Evolutionary conservation across 37 sponge, comb jelly and placozoan species (phyloP).

Genomic region (Corticium candelabrum): DNA sequence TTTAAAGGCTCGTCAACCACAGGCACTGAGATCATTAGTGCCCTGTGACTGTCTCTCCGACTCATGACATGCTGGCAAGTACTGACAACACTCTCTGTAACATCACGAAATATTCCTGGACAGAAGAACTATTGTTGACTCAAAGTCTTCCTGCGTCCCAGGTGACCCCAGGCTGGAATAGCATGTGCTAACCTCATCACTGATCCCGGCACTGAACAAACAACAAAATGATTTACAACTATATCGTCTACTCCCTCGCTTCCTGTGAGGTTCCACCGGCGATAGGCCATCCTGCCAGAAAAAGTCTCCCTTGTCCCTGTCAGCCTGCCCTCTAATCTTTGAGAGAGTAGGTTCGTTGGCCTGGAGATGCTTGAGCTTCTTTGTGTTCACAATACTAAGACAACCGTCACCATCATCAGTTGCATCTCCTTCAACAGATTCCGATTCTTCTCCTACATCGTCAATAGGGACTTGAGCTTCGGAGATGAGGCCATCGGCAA

Average conservation of each 20-base stretch:
- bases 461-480: too few relatives aligned
- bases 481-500: too few relatives aligned
- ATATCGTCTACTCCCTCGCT: background rate
- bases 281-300: background rate
- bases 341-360: background rate
- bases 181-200: background rate
- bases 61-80: background rate
- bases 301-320: background rate
- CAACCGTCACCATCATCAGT: too few relatives aligned
- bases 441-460: too few relatives aligned
- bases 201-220: background rate
- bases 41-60: background rate
- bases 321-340: background rate
- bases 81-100: background rate
- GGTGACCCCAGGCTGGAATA: background rate
- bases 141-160: background rate
- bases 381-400: too few relatives aligned
- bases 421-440: too few relatives aligned
- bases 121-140: background rate
- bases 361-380: too few relatives aligned
- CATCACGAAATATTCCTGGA: background rate
- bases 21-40: background rate
- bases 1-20: background rate
- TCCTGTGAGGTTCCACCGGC: background rate
- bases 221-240: too few relatives aligned